These are phyloP conservation scores for Rousettus madagascariensis DNA, from an alignment of 2,797 vertebrate genomes.

Conservation along the genomic window DNA sequence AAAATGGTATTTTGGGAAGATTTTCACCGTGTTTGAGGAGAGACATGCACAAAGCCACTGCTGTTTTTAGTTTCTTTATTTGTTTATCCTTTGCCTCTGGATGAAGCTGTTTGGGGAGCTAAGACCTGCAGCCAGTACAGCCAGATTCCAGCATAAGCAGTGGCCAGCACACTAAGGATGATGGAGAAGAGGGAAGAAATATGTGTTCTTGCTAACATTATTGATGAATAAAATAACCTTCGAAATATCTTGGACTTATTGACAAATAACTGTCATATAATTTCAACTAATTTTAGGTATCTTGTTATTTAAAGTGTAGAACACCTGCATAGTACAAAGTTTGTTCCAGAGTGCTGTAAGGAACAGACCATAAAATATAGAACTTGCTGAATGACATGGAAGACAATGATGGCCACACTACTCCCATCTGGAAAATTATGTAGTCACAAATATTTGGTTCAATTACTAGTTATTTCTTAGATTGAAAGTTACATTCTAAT, in stretches of 20 bases:
- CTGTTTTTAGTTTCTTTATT: background rate
- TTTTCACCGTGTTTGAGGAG: background rate
- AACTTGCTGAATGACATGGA: background rate
- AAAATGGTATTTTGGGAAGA: background rate
- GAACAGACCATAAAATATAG: background rate
- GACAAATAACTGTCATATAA: background rate
- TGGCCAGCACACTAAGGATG: background rate
- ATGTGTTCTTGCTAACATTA: background rate
- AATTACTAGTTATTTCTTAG: background rate
- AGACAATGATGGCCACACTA: rapidly evolving
- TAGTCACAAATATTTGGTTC: background rate
- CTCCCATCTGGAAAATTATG: background rate
- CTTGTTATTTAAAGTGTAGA: background rate
- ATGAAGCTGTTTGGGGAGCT: background rate
- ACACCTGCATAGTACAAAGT: background rate
- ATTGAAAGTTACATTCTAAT: background rate
- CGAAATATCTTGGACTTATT: background rate
- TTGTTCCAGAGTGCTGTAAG: background rate
- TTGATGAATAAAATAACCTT: background rate
- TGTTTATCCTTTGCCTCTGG: background rate
- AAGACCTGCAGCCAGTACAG: background rate
- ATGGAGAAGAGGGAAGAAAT: background rate
- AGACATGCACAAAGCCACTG: background rate
- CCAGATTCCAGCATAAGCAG: background rate
- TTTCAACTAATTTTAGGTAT: background rate